Base-by-base conservation (phyloP, 2,797 vertebrate species). In the Coranthus polyacanthus region DNA sequence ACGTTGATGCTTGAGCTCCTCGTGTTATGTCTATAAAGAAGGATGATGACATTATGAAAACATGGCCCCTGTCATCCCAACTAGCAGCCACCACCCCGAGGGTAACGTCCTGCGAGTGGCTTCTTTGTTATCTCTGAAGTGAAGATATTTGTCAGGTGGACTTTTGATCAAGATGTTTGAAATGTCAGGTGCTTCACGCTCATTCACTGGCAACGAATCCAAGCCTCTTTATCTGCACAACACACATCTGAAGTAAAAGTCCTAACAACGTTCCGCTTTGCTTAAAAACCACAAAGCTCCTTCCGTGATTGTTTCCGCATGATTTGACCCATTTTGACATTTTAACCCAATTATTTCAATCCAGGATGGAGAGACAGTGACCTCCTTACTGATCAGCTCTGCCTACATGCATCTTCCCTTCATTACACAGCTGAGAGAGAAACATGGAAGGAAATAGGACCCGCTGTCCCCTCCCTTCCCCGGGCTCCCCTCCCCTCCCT, bases 391-490 rank as follows among this genome's bases (percentile, higher is more conserved):
- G 62, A 46, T 47, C 74, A 45, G 38, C 58, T 50, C 75, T 55
- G 59, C 46, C 72, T 61, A 12, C 16, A 66, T 62, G 49, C 70
- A 80, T 72, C 72, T 67, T 59, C 71, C 68, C 45, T 53, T 85
- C 82, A 45, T 77, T 72, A 72, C 58, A 74, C 79, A 79, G 78
- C 82, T 82, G 78, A 80, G 68, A 68, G 76, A 67, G 72, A 81
- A 77, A 75, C 83, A 86, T 86, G 79, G 80, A 49, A 83, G 86
- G 89, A 86, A 90, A 89, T 70, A 81, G 78, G 56, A 87, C 54
- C 74, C 71, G 55, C 72, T 68, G 81, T 68, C 83, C 80, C 81
- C 78, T 79, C 84, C 85, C 85, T 67, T 60, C 64, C 69, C 45
- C 64, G 51, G 26, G 56, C 71, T 75, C 71, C 81, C 81, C 84